Evolutionary conservation across 2,888 invertebrate species (phyloP).

Genomic region (Orthonychiurus folsomi): DNA sequence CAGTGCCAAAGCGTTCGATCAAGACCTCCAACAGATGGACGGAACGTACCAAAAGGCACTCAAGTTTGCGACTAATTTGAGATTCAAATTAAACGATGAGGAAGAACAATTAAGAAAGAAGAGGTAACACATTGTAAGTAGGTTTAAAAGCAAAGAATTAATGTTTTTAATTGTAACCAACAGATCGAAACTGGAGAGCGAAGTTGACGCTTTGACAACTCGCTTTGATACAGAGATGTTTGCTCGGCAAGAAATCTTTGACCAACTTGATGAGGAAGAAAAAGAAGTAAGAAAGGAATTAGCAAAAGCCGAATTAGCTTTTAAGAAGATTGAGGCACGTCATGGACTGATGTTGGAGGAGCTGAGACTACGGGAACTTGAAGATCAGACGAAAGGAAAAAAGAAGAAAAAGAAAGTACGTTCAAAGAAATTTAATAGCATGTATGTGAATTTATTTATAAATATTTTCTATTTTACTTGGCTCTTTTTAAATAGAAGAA

Average conservation of each 20-base stretch:
- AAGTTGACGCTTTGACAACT: conserved; percentile 13
- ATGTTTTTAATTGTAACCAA: too few species aligned
- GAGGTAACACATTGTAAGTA: neutral
- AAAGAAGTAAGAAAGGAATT: conserved; percentile 8
- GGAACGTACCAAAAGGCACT: neutral
- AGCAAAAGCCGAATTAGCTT: conserved; percentile 7
- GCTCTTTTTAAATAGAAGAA: neutral
- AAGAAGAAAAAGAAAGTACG: neutral
- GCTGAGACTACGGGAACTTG: neutral
- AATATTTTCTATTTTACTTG: too few species aligned
- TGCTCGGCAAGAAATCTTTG: conserved; percentile 14
- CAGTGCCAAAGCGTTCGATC: neutral
- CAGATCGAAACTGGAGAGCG: conserved; percentile 15
- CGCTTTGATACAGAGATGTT: conserved; percentile 20
- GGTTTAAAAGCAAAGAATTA: too few species aligned
- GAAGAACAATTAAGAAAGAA: neutral
- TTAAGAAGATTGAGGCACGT: conserved; percentile 10
- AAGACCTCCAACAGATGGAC: conserved; percentile 2
- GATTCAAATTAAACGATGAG: neutral
- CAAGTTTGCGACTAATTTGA: conserved; percentile 1
- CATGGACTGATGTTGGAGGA: conserved; percentile 13
- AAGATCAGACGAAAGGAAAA: neutral
- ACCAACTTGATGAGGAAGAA: conserved; percentile 8
- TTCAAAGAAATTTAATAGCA: too few species aligned
- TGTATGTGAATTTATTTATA: too few species aligned